phyloP scores from a whole-genome alignment of 2,113 vertebrate species.

The Sphyrna mokarran region DNA sequence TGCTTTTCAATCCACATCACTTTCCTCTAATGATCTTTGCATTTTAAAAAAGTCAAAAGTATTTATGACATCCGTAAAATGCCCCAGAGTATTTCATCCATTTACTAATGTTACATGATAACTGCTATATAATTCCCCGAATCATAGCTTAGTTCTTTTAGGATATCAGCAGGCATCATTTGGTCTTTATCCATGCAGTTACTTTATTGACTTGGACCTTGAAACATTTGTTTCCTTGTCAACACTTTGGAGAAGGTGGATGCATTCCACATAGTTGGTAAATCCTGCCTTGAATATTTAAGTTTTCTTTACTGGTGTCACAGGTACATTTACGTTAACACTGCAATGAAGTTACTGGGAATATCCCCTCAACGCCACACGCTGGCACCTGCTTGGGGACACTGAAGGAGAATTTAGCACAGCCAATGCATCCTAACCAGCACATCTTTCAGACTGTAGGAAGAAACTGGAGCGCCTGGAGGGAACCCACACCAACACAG shows the following conservation, averaged over 20 bases:
- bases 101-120: neutral
- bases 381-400: no score
- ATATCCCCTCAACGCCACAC: no score
- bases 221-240: neutral
- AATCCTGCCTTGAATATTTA: no score
- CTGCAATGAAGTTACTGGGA: no score
- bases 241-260: neutral
- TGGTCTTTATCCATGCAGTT: neutral
- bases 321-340: no score
- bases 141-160: neutral
- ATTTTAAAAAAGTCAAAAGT: neutral
- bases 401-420: no score
- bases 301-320: no score
- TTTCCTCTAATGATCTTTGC: neutral
- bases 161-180: neutral
- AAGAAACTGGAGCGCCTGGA: no score
- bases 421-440: no score
- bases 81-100: neutral
- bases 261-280: neutral
- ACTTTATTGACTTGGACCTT: neutral
- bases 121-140: neutral
- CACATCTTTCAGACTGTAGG: no score
- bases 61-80: neutral
- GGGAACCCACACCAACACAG: no score
- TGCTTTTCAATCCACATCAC: neutral